Percentiles rank a stretch among this genome's conserved stretches.
Conservation (phyloP, 2,113 vertebrate genomes). For the Carassius gibelio region DNA sequence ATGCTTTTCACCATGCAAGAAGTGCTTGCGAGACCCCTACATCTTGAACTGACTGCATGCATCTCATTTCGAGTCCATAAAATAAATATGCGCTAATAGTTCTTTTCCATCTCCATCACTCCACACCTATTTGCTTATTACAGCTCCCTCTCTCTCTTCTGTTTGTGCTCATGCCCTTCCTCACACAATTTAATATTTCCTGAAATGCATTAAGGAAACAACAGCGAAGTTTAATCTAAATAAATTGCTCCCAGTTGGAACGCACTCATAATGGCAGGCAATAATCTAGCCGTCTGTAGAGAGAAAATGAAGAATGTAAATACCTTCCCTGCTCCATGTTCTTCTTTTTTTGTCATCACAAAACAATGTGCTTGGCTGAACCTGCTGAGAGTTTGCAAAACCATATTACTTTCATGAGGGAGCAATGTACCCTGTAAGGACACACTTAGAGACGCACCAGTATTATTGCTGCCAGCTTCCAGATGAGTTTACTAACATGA, state of each 20-base stretch:
- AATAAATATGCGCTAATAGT: conserved; percentile 53
- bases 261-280: conserved; percentile 76
- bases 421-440: background rate
- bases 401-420: conserved; percentile 30
- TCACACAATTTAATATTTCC: conserved; percentile 62
- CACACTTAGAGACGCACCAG: conserved; percentile 24
- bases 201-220: conserved; percentile 72
- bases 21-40: conserved; percentile 12
- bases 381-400: conserved; percentile 42
- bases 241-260: conserved; percentile 79
- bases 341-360: conserved; percentile 43
- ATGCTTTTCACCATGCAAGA: conserved; percentile 42
- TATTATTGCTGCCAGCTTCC: conserved; percentile 55
- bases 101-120: conserved; percentile 17
- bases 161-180: conserved; percentile 52
- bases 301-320: conserved; percentile 80
- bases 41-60: conserved; percentile 52
- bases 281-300: conserved; percentile 70
- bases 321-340: conserved; percentile 66
- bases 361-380: conserved; percentile 46
- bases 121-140: background rate
- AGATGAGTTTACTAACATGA: conserved; percentile 59
- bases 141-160: conserved; percentile 17
- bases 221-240: conserved; percentile 78
- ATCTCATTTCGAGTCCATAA: conserved; percentile 60